Conservation (phyloP, 2,113 vertebrate species). For the Lutjanus erythropterus region DNA sequence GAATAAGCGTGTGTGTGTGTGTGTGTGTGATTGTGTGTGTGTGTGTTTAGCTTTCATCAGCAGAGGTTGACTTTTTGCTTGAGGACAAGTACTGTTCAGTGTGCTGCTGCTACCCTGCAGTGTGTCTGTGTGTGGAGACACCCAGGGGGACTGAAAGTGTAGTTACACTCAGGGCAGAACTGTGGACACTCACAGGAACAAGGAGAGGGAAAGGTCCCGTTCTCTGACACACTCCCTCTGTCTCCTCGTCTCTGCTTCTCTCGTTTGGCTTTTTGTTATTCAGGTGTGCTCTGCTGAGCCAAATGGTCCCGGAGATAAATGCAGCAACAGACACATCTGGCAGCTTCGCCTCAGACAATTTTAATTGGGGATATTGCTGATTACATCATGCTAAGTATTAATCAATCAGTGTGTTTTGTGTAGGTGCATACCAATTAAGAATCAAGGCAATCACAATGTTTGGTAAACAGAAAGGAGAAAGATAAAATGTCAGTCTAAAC, state of each 20-base stretch:
- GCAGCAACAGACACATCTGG: background rate
- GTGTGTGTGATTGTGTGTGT: constrained; percentile 9
- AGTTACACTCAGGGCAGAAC: constrained; percentile 43
- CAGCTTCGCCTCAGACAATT: background rate
- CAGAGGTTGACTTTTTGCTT: constrained; percentile 52
- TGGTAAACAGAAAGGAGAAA: background rate
- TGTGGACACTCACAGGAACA: constrained; percentile 41
- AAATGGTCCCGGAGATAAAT: constrained; percentile 27
- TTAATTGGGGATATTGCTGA: constrained; percentile 4
- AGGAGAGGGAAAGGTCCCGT: constrained; percentile 18
- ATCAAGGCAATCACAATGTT: constrained; percentile 6
- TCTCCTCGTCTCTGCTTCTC: background rate
- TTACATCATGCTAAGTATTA: constrained; percentile 7
- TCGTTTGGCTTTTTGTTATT: constrained; percentile 1
- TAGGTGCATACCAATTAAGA: background rate
- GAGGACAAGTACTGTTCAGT: constrained; percentile 48
- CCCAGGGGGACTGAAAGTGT: constrained; percentile 44
- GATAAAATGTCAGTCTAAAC: constrained; percentile 3
- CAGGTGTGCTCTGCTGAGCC: background rate
- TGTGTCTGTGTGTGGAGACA: constrained; percentile 39
- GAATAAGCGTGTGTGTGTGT: constrained; percentile 15
- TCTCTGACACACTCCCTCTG: background rate
- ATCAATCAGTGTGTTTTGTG: constrained; percentile 9
- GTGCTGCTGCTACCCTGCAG: constrained; percentile 42
- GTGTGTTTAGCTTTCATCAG: constrained; percentile 58